Evolutionary conservation across 2,888 invertebrate species (phyloP), one percentile per base, ranked within the genome.

Genomic region (Hydraecia micacea): DNA sequence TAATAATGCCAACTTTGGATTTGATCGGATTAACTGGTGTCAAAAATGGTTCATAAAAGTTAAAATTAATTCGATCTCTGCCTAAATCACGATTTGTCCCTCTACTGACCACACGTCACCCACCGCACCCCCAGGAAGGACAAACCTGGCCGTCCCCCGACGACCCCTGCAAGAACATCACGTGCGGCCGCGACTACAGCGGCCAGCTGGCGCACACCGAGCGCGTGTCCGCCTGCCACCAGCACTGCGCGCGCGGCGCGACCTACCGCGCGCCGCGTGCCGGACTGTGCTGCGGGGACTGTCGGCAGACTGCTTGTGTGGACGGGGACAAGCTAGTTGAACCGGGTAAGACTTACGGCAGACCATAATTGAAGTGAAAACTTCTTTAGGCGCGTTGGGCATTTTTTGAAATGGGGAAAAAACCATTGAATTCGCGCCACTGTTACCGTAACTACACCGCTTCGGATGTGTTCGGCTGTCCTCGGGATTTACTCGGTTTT

Each of bases 251-350:
- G n/a, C 91, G 86, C 80, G 98, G 98, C 0, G 98, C 97, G 95
- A 92, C 92, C 73, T 98, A 98, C 88, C 86, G 73, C 39, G 74
- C 79, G 70, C 93, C 95, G 0, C 91, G 97, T 2, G 89, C 88
- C 0, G 93, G 91, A 0, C 91, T 91, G 32, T 98, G 98, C 93
- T 98, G 98, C 88, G 98, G 98, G 0, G 96, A 94, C 66, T 98
- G 98, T 86, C 94, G 95, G 60, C 97, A 97, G 91, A 94, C 94
- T 0, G 95, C 96, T 39, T 98, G 98, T 77, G 91, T 97, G 0
- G 92, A 97, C 4, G 97, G 95, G 0, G 97, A 97, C 0, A 90
- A 93, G 0, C 86, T 97, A 0, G 96, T 97, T 68, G 88, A 94
- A 42, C 96, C 97, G 1, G 97, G 97, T 96, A 13, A 46, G 46